Percentiles rank a stretch among this genome's conserved stretches.
Evolutionary conservation across 2,113 vertebrate species (phyloP).

Genomic region (Sterna hirundo): DNA sequence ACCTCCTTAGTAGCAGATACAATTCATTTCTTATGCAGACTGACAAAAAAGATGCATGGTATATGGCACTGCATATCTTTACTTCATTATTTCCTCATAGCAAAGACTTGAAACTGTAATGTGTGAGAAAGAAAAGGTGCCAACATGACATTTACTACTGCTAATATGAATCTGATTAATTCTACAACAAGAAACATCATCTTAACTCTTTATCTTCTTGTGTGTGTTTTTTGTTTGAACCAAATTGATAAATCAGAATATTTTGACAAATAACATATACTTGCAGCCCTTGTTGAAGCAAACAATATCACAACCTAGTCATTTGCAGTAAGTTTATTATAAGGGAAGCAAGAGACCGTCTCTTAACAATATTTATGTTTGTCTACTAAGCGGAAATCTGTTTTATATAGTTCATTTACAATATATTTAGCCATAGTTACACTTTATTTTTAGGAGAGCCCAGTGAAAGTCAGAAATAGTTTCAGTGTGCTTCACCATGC

Average conservation of each 20-base stretch:
- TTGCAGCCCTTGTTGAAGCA: conserved; percentile 24
- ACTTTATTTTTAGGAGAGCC: conserved; percentile 62
- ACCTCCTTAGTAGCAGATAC: conserved; percentile 86
- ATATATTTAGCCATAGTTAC: conserved; percentile 61
- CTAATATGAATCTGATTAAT: conserved; percentile 94
- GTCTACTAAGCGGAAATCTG: conserved; percentile 49
- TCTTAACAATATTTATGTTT: conserved; percentile 68
- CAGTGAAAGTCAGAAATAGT: conserved; percentile 58
- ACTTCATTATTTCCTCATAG: conserved; percentile 91
- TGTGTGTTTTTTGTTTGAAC: conserved; percentile 18
- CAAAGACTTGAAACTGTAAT: conserved; percentile 85
- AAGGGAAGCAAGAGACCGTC: conserved; percentile 45
- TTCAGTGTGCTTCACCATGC: conserved; percentile 27
- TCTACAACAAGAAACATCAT: conserved; percentile 79
- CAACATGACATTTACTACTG: conserved; percentile 90
- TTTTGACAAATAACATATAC: conserved; percentile 19
- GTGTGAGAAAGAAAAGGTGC: conserved; percentile 85
- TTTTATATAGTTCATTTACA: conserved; percentile 62
- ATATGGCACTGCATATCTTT: conserved; percentile 93
- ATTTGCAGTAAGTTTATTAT: conserved; percentile 42
- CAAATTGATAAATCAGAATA: conserved; percentile 51
- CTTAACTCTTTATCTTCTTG: conserved; percentile 81
- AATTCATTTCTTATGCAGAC: conserved; percentile 94
- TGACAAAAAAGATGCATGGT: conserved; percentile 89
- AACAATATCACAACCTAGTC: conserved; percentile 37